Evolutionary conservation across 2,888 invertebrate genomes (phyloP), one percentile per base, ranked within the genome.

Genomic region (Magallana nippona): DNA sequence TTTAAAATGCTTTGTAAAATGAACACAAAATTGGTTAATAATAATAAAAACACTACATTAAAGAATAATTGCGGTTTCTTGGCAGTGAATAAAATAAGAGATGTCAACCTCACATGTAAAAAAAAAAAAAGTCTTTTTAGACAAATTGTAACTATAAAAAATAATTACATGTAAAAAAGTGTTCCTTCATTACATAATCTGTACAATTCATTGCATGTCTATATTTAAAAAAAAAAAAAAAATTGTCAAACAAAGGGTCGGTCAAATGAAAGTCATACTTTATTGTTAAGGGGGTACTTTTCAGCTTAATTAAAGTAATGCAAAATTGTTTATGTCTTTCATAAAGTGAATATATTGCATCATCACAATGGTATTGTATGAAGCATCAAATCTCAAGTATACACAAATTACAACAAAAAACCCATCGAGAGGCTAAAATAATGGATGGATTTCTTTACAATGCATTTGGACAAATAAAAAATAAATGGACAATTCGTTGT

Each of bases 371-470:
- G 44, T 8, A 44, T 44, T 44, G 44, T 44, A 44, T 44, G 44
- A 44, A 44, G 44, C 44, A 44, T 44, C 44, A 44, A 44, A 44
- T 44, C 44, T 44, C 44, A 44, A 5, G 3, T 44, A 44, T 44
- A 44, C 44, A 44, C 60, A 17, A 17, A 60, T 60, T 60, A 60
- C 60, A 60, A 60, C 60, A 60, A 71, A 71, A 71, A 44, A 44
- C 44, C 22, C 22, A 15, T 71, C 8, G 32, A 71, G 15, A 71
- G 71, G 27, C 13, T 1, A 71, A 22, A 71, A 71, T 27, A 27
- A 71, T 71, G 71, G 71, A 71, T 71, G 71, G 71, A 71, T 71
- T 71, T 71, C 71, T 32, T 71, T 71, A 71, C 71, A 71, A 71
- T 27, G 27, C 71, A 71, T 71, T 71, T 32, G 15, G 32, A 71